Base-by-base conservation (phyloP, 2,888 invertebrate genomes). In the Athrips mouffetella region DNA sequence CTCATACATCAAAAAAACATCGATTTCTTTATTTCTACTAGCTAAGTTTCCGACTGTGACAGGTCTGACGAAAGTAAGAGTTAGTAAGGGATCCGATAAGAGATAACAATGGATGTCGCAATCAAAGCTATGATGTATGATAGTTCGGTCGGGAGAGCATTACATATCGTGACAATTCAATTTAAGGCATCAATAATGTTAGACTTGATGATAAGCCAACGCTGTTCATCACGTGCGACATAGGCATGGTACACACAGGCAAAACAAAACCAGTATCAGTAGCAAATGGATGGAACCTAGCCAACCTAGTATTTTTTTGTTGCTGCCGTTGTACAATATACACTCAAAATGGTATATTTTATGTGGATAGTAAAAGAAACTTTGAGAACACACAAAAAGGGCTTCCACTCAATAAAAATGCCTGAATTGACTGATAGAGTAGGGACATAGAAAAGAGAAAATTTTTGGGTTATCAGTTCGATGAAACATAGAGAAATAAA, bases 161-260 rank as follows among this genome's bases (percentile, higher is more conserved):
- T 73, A 71, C 59, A 60, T 73, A 61, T 65, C 76, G 74, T 78
- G 78, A 78, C 74, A 69, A 52, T 65, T 71, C 67, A 70, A 76
- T 77, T 73, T 71, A 60, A 62, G 51, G 62, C 64, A 69, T 67
- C 65, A 67, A 65, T 66, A 65, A 61, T 57, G 53, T 44, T 48
- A 39, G 29, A 25, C 39, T 47, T 52, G 50, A 41, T 48, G 49
- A 55, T 53, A 49, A 50, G 47, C 51, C 44, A 50, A 51, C 48
- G 29, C 29, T 29, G 42, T 42, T 42, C 42, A 42, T 42, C 42
- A 42, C 15, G 29, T 29, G 18, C 7, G 37, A 37, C 37, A 37
- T 27, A 27, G 27, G 4, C n/a, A 5, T 8, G 27, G 27, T n/a
- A n/a, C n/a, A n/a, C n/a, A n/a, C n/a, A n/a, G n/a, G n/a, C n/a